These are phyloP conservation scores for Grapholita molesta DNA, from an alignment of 1,140 invertebrate genomes.

Conservation along the genomic window DNA sequence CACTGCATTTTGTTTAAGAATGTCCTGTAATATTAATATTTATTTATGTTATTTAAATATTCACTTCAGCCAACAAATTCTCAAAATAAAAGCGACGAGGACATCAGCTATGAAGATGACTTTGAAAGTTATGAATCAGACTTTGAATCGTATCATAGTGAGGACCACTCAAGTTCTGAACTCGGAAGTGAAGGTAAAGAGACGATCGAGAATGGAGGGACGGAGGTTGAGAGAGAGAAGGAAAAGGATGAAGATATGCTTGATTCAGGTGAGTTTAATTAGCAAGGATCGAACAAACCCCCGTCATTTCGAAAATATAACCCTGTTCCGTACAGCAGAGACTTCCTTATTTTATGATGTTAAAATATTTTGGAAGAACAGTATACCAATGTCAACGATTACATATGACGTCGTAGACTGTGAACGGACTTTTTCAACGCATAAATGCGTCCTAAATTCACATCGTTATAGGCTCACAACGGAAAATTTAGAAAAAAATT, in stretches of 20 bases:
- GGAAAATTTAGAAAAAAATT: no score
- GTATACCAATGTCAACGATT: no score
- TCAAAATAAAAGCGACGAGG: conserved; percentile 51
- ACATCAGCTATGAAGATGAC: conserved; percentile 78
- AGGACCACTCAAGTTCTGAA: conserved; percentile 15
- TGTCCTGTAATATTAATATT: no score
- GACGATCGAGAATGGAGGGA: no score
- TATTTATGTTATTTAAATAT: not conserved
- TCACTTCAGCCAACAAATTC: conserved; percentile 27
- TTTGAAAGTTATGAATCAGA: conserved; percentile 81
- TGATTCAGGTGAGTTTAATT: conserved; percentile 84
- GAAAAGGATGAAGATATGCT: conserved; percentile 79
- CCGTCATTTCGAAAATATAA: no score
- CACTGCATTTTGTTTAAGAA: no score
- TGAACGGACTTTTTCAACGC: no score
- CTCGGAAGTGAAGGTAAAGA: conserved; percentile 18
- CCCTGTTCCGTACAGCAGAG: conserved; percentile 66
- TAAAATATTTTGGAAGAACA: no score
- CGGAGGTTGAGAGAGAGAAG: conserved; percentile 33
- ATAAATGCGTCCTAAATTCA: no score
- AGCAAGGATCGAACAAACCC: no score
- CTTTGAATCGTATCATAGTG: conserved; percentile 76
- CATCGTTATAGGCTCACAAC: no score
- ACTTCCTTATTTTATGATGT: conserved; percentile 15
- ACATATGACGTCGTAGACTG: no score